Base-by-base conservation (phyloP, 2,888 invertebrate genomes). In the Oligia latruncula region DNA sequence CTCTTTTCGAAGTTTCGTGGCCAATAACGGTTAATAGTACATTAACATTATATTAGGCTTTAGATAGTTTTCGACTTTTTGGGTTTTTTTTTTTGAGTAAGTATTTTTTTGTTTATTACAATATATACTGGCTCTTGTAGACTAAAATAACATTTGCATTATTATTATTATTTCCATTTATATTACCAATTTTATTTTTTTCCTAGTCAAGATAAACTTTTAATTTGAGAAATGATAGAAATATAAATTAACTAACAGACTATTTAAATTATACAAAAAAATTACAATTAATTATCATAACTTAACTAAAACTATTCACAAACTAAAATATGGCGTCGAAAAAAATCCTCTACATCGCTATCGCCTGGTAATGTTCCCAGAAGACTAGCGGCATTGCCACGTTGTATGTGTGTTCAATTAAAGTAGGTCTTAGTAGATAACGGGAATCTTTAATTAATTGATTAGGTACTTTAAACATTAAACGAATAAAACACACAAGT, bases 11-110 rank as follows among this genome's bases (percentile, higher is more conserved):
- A 89, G 74, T 87, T 83, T 78, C 71, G 52, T 77, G 67, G 46
- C 74, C 82, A 84, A 81, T 82, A 83, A 77, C 71, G 76, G 76
- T 87, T 87, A 80, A 73, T 73, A 82, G 77, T 70, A 77, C 76
- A 84, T 87, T 81, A 78, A 81, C 67, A 77, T 80, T 83, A 80
- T 74, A 80, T 66, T 49, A 46, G 66, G 67, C 67, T 83, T 83
- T 79, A 73, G 78, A 77, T 74, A 64, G 72, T 81, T 88, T 80
- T 55, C 49, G 49, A 13, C 4, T 65, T 74, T 78, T 74, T 77
- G 29, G 1, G 17, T 40, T 66, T 66, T 72, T 77, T 64, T 23
- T n/a, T 46, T 13, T 46, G 1, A 64, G 4, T 46, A 46, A 66
- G 52, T 68, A 43, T 43, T 66, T 80, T 55, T 20, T 55, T 23